Percentiles rank a stretch among this genome's conserved stretches.
phyloP scores from a whole-genome alignment of 2,113 vertebrate species.

The Monopterus albus region DNA sequence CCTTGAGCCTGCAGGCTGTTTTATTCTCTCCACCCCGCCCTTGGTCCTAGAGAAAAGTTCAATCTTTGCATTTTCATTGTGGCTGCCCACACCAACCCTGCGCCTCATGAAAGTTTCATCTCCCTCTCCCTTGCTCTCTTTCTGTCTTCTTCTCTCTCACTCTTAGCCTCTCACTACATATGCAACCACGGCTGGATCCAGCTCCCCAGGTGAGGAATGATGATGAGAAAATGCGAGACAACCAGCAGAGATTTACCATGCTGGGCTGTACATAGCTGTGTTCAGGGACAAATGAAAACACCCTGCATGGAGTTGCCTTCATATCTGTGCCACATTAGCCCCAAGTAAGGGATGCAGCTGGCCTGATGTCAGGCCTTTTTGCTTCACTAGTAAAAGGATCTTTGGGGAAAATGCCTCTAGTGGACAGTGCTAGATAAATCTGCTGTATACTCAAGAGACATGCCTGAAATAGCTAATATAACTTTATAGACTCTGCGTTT shows the following conservation, averaged over 20 bases:
- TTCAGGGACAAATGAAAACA: slow-evolving; percentile 58
- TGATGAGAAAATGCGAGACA: slow-evolving; percentile 69
- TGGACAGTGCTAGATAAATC: slow-evolving; percentile 7
- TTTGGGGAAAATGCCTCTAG: slow-evolving; percentile 52
- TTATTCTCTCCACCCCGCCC: slow-evolving; percentile 53
- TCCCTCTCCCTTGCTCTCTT: background rate
- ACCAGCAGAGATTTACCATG: slow-evolving; percentile 63
- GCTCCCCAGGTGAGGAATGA: slow-evolving; percentile 74
- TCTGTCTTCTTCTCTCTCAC: background rate
- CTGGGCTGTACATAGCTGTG: slow-evolving; percentile 33
- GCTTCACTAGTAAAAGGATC: slow-evolving; percentile 44
- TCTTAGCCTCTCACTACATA: slow-evolving; percentile 36
- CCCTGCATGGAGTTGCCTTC: slow-evolving; percentile 41
- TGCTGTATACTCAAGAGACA: slow-evolving; percentile 22
- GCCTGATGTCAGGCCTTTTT: slow-evolving; percentile 51
- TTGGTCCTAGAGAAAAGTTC: slow-evolving; percentile 71
- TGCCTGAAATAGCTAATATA: slow-evolving; percentile 37
- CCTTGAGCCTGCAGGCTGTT: slow-evolving; percentile 37
- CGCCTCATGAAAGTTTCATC: slow-evolving; percentile 78
- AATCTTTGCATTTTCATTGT: slow-evolving; percentile 79
- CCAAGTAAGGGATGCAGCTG: slow-evolving; percentile 51
- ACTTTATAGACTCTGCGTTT: slow-evolving; percentile 9
- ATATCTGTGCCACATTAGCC: slow-evolving; percentile 59
- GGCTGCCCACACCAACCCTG: slow-evolving; percentile 46
- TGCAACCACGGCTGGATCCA: slow-evolving; percentile 51